phyloP scores from a whole-genome alignment of 2,113 vertebrate genomes.

The Nycticebus coucang region DNA sequence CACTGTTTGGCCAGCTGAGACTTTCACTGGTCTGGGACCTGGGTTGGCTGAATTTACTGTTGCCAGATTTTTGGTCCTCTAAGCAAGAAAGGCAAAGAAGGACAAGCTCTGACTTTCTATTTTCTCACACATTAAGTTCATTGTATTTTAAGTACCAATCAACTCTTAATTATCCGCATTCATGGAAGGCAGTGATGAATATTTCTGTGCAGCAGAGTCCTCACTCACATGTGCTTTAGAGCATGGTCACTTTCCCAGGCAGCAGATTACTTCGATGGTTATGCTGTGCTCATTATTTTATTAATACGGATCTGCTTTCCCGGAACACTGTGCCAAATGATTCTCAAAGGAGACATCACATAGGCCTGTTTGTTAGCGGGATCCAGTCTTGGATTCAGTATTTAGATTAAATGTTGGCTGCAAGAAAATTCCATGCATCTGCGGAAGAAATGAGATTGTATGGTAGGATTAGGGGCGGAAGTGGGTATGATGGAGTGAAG shows the following conservation, averaged over 20 bases:
- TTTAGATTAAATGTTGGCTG: background rate
- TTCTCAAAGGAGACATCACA: background rate
- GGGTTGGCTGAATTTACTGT: background rate
- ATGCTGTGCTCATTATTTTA: slow-evolving; percentile 21
- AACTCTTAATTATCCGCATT: background rate
- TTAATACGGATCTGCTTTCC: slow-evolving; percentile 25
- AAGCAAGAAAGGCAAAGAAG: background rate
- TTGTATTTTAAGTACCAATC: slow-evolving; percentile 19
- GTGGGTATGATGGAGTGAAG: background rate
- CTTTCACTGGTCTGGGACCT: background rate
- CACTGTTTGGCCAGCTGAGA: background rate
- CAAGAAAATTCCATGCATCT: background rate
- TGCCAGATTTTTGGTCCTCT: background rate
- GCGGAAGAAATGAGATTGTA: background rate
- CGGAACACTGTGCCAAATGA: background rate
- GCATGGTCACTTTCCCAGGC: background rate
- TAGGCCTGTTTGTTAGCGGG: background rate
- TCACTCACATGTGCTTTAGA: background rate
- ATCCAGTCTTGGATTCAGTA: background rate
- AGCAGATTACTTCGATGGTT: slow-evolving; percentile 21
- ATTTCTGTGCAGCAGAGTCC: background rate
- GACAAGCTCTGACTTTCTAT: background rate
- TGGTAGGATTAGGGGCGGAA: background rate
- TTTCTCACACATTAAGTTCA: background rate
- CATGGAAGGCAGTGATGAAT: background rate